Base-by-base conservation (phyloP, 2,797 vertebrate genomes). In the Acanthornis magna region DNA sequence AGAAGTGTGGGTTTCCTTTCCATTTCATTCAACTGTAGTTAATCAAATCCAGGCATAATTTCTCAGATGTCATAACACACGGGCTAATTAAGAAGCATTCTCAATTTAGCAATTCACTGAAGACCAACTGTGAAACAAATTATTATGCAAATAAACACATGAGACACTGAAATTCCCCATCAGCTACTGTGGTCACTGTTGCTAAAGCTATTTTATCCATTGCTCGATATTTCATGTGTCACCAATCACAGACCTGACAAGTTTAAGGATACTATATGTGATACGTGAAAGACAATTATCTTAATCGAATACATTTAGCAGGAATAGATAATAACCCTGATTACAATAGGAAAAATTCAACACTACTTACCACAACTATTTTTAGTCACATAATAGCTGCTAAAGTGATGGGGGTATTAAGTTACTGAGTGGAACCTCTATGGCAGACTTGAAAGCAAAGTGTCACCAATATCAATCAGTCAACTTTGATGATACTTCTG, bases 241-340 rank as follows among this genome's bases (percentile, higher is more conserved):
- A 95, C 83, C 92, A 95, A 75, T 94, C 92, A 95, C 62, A 95
- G 85, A 93, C 81, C 88, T 97, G 92, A 94, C 84, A 97, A 89
- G 84, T 93, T 94, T 93, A 96, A 72, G 92, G 80, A 94, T 70
- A 87, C 76, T 36, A 21, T 21, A 67, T 1, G 1, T 48, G 74
- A 43, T 67, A 85, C 40, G 42, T 79, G 80, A 97, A 93, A 94
- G 87, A 85, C 63, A 72, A 94, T 88, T 94, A 72, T 82, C 88
- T 91, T 92, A 92, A 90, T 83, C 14, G 54, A 87, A 74, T 86
- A 84, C 78, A 3, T 79, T 92, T 88, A 91, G 34, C 25, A 82
- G 53, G 77, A 93, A 88, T 58, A 79, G 10, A 36, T 94, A 88
- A 91, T 91, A 95, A 90, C 65, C 53, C 73, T 77, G 50, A 93